Conservation (phyloP, 2,797 vertebrate genomes). For the Pangasius mekongensis region DNA sequence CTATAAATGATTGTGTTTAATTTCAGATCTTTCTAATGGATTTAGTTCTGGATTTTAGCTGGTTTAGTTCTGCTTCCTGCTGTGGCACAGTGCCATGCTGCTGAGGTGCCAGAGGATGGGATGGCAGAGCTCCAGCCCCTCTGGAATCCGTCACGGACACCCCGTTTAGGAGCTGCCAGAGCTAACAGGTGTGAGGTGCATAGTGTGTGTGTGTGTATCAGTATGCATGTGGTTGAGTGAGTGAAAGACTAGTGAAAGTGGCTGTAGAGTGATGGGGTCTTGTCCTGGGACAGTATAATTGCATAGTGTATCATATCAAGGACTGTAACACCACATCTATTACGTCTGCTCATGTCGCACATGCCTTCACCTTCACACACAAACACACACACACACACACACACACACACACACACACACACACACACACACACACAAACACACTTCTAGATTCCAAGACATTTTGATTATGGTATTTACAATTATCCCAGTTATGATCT, state of each 20-base stretch:
- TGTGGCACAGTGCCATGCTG: slow-evolving; percentile 22
- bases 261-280: slow-evolving; percentile 45
- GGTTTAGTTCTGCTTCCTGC: slow-evolving; percentile 38
- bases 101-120: slow-evolving; percentile 22
- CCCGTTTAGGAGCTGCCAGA: slow-evolving; percentile 49
- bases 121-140: slow-evolving; percentile 45
- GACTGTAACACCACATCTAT: slow-evolving; percentile 10
- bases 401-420: slow-evolving; percentile 6
- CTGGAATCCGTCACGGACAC: slow-evolving; percentile 52
- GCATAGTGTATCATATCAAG: slow-evolving; percentile 8
- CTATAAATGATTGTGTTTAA: slow-evolving; percentile 16
- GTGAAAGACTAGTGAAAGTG: slow-evolving; percentile 41
- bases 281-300: slow-evolving; percentile 27
- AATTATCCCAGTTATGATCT: background rate
- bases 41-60: slow-evolving; percentile 15
- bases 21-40: slow-evolving; percentile 12
- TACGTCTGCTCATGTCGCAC: slow-evolving; percentile 22
- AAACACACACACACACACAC: background rate
- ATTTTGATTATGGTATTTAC: background rate
- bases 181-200: slow-evolving; percentile 48
- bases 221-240: slow-evolving; percentile 14
- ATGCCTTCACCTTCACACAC: slow-evolving; percentile 13
- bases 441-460: background rate
- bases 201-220: slow-evolving; percentile 15
- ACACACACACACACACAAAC: background rate